Conservation (phyloP, 2,888 invertebrate genomes). For the Conchocele bisecta region DNA sequence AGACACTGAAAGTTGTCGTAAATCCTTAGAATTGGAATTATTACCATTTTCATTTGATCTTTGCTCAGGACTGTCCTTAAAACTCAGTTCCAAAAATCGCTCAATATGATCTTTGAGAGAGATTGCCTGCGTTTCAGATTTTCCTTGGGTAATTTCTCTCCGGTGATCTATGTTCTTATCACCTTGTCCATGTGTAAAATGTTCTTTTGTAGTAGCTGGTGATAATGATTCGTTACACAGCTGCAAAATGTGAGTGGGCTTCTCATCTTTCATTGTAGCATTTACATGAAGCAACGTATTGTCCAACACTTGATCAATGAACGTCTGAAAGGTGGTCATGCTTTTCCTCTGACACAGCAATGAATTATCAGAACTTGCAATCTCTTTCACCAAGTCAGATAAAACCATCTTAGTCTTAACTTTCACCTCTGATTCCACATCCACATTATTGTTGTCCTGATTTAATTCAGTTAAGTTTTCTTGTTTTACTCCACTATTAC, state of each 20-base stretch:
- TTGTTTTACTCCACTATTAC: no score
- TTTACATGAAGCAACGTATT: constrained; percentile 60
- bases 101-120: constrained; percentile 74
- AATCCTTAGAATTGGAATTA: constrained; percentile 8
- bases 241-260: constrained; percentile 36
- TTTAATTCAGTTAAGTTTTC: no score
- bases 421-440: background rate
- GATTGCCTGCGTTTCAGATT: constrained; percentile 55
- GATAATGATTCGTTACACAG: constrained; percentile 38
- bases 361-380: no score
- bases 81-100: constrained; percentile 68
- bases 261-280: constrained; percentile 21
- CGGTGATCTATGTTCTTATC: background rate
- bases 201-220: constrained; percentile 9
- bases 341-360: constrained; percentile 38
- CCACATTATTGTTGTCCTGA: no score
- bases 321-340: constrained; percentile 66
- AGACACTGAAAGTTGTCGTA: constrained; percentile 3
- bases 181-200: background rate
- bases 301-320: constrained; percentile 75
- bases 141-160: background rate
- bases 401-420: background rate
- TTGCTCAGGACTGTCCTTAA: constrained; percentile 55
- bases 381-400: no score
- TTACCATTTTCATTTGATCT: constrained; percentile 46